A percentile compares a stretch with the other conserved stretches of the same genome.
These are phyloP conservation scores for Adelges cooleyi DNA, from an alignment of 1,140 invertebrate species.

Conservation along the genomic window DNA sequence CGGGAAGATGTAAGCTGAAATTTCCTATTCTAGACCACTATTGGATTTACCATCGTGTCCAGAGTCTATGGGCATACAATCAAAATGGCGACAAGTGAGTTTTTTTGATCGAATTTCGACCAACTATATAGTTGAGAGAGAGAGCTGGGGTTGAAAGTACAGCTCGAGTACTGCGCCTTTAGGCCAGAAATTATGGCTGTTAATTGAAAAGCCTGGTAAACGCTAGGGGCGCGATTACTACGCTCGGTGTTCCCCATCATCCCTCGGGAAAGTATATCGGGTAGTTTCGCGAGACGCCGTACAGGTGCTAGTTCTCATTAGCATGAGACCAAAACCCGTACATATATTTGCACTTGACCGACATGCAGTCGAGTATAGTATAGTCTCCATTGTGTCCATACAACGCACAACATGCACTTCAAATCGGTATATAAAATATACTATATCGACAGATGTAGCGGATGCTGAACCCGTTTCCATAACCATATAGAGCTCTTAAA, in stretches of 20 bases:
- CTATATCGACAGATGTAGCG: slow-evolving; percentile 16
- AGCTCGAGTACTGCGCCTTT: neutral
- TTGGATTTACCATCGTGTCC: no score
- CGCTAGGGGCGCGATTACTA: slow-evolving; percentile 11
- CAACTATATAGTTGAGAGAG: no score
- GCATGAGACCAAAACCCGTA: neutral
- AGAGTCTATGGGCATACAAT: no score
- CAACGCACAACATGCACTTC: no score
- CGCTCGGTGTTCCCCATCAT: neutral
- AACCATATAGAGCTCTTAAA: no score
- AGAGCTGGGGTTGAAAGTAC: neutral
- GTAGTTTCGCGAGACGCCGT: neutral
- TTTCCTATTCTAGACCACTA: no score
- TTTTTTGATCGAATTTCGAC: no score
- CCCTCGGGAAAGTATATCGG: neutral
- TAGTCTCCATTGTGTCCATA: no score
- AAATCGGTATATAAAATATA: slow-evolving; percentile 4
- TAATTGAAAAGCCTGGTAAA: slow-evolving; percentile 22
- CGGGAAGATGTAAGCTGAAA: no score
- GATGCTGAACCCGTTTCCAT: no score
- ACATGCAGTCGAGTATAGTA: no score
- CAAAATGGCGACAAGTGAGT: no score
- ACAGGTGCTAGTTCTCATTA: slow-evolving; percentile 17
- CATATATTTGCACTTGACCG: slow-evolving; percentile 9
- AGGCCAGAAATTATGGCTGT: neutral